Evolutionary conservation across 2,888 invertebrate species (phyloP), one percentile per base, ranked within the genome.

Genomic region (Thera britannica): DNA sequence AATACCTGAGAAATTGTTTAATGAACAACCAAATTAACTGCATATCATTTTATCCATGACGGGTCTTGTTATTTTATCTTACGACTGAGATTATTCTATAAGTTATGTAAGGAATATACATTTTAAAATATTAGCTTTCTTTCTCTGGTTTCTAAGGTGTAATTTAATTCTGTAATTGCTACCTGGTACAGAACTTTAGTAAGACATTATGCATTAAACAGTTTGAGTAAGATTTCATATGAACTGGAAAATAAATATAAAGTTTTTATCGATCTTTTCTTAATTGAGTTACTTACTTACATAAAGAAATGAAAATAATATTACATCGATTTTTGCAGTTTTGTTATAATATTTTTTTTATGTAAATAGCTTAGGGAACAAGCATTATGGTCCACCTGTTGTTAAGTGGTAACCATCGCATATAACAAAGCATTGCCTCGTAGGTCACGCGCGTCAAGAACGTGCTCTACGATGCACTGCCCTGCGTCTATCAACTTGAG

Each of bases 1-100:
- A 70, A 65, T 70, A 46, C 61, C 68, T 61, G 61, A 60, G 66
- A 67, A 65, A 71, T 72, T 57, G 67, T 41, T 65, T 72, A 73
- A 72, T 73, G 70, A 70, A 72, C 52, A 57, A 57, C 44, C 23
- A 46, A 62, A 65, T 49, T 67, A 68, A 71, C 68, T 62, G 58
- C 60, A 51, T 49, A 62, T 56, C 67, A 58, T 61, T 62, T 57
- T 63, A 59, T 46, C 6, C 55, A 55, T 65, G 67, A 69, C 62
- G 57, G 60, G 38, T 58, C 54, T 34, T 62, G 34, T 34, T 35
- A 59, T 23, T 62, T 68, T 69, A 69, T 65, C 34, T 41, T 36
- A 51, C 34, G 34, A 44, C 44, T 48, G 12, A 8, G 9, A 9
- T 9, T 46, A 46, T 8, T 51, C 11, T 12, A 36, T 63, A 44